These are phyloP conservation scores for Entomobrya proxima DNA, from an alignment of 2,888 invertebrate genomes.

Conservation along the genomic window DNA sequence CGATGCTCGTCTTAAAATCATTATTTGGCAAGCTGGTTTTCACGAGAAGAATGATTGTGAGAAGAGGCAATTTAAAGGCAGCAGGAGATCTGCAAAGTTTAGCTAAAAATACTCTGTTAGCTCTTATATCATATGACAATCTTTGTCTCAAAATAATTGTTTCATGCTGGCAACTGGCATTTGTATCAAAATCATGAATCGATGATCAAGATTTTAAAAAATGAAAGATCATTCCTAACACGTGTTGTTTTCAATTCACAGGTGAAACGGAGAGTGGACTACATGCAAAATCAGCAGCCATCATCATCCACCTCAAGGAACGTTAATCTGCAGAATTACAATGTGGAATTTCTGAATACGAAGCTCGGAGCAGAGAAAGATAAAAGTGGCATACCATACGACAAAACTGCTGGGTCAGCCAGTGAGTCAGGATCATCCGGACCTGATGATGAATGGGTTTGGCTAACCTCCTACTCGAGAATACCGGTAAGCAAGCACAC, in stretches of 20 bases:
- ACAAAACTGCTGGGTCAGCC: slow-evolving; percentile 52
- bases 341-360: slow-evolving; percentile 72
- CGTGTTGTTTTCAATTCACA: slow-evolving; percentile 23
- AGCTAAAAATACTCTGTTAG: not conserved
- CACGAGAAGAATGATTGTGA: too few species aligned
- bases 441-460: slow-evolving; percentile 78
- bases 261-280: slow-evolving; percentile 70
- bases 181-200: too few species aligned
- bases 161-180: too few species aligned
- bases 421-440: slow-evolving; percentile 58
- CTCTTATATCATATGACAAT: not conserved
- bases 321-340: slow-evolving; percentile 68
- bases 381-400: slow-evolving; percentile 34
- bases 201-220: too few species aligned
- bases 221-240: too few species aligned
- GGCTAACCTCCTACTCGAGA: slow-evolving; percentile 90
- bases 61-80: not conserved
- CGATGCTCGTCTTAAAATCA: not conserved
- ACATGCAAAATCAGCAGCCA: slow-evolving; percentile 46
- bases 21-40: not conserved
- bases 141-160: too few species aligned
- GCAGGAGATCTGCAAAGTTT: not conserved
- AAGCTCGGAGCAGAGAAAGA: slow-evolving; percentile 65
- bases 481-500: slow-evolving; percentile 88
- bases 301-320: slow-evolving; percentile 35